Percentiles rank a stretch among this genome's conserved stretches.
phyloP scores from a whole-genome alignment of 2,888 invertebrate genomes.

The Philonicus albiceps region DNA sequence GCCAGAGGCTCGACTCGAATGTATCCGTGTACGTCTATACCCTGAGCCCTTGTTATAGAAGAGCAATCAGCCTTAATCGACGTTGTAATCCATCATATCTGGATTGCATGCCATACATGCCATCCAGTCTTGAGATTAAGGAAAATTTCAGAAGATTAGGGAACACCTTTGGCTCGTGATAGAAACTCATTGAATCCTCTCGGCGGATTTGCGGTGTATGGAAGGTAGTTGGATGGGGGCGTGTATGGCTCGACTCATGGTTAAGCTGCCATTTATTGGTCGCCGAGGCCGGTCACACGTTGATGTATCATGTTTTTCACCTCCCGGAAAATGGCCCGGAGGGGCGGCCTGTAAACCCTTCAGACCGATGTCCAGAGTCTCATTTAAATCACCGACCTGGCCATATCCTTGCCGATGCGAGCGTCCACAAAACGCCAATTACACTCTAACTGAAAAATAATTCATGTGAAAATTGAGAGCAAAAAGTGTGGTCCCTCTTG shows the following conservation, averaged over 20 bases:
- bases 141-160: neutral
- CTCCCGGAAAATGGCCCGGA: neutral
- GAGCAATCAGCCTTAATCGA: slow-evolving; percentile 51
- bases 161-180: neutral
- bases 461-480: slow-evolving; percentile 45
- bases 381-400: slow-evolving; percentile 5
- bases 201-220: neutral
- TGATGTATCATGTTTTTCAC: neutral
- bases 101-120: slow-evolving; percentile 44
- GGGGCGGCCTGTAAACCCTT: neutral
- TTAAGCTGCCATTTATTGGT: neutral
- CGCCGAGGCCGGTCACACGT: neutral
- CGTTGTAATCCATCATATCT: slow-evolving; percentile 51
- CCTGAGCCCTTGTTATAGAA: slow-evolving; percentile 23
- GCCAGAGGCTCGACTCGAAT: neutral
- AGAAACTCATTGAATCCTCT: neutral
- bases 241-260: neutral
- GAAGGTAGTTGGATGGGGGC: neutral
- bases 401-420: neutral
- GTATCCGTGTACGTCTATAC: neutral
- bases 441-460: slow-evolving; percentile 48
- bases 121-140: neutral
- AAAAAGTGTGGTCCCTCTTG: neutral
- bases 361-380: neutral
- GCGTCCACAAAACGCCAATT: slow-evolving; percentile 46